Percentiles rank a stretch among this genome's conserved stretches.
phyloP scores from a whole-genome alignment of 2,113 vertebrate species.

The Loxodonta africana region DNA sequence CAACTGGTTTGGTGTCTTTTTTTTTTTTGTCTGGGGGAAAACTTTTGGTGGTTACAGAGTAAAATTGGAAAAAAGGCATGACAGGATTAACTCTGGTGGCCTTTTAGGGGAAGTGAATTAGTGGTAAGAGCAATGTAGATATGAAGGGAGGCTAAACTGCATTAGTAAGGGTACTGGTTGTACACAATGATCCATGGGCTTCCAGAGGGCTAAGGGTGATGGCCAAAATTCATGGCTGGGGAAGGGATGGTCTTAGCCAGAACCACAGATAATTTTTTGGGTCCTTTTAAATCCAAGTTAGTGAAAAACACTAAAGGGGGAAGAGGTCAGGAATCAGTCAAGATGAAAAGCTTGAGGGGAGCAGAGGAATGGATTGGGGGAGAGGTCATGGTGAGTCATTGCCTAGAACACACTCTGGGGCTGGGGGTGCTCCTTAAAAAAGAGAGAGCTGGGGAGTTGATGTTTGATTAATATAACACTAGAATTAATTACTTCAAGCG shows the following conservation, averaged over 20 bases:
- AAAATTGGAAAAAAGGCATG: background rate
- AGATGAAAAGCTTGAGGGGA: background rate
- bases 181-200: background rate
- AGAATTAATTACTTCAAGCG: background rate
- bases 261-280: background rate
- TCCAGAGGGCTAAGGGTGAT: background rate
- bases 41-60: background rate
- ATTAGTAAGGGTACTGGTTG: background rate
- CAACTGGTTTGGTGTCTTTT: too few relatives aligned
- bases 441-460: background rate
- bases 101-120: background rate
- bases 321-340: background rate
- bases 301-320: background rate
- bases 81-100: background rate
- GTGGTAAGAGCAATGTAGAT: background rate
- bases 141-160: background rate
- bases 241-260: background rate
- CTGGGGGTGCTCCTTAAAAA: background rate
- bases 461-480: background rate
- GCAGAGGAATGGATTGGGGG: background rate
- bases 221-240: fast-evolving
- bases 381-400: background rate
- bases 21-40: too few relatives aligned
- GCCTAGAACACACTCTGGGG: background rate
- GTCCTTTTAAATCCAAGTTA: background rate